Evolutionary conservation across 2,797 vertebrate genomes (phyloP).

Genomic region (Melanotaenia pygmaea): DNA sequence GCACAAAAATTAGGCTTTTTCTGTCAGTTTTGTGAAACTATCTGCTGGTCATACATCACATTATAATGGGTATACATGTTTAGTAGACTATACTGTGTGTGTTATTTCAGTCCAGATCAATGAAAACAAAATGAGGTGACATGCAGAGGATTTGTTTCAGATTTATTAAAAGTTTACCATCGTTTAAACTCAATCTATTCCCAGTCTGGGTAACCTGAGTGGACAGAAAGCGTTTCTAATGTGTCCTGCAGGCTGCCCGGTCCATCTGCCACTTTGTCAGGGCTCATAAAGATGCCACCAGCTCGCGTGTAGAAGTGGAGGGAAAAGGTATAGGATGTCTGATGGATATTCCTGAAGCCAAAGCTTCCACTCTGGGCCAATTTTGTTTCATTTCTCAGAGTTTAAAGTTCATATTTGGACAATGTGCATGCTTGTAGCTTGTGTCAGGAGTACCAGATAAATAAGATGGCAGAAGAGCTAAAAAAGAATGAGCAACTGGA

Average conservation of each 20-base stretch:
- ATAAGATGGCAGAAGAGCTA: background rate
- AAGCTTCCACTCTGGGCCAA: constrained; percentile 21
- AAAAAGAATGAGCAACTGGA: constrained; percentile 8
- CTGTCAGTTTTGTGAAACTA: background rate
- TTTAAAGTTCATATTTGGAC: constrained; percentile 26
- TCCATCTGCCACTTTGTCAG: constrained; percentile 71
- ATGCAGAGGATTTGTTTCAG: constrained; percentile 50
- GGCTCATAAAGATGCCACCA: constrained; percentile 77
- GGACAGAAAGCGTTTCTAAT: constrained; percentile 65
- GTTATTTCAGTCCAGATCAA: constrained; percentile 11
- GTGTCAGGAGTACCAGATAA: background rate
- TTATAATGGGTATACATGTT: background rate
- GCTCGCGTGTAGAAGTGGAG: constrained; percentile 57
- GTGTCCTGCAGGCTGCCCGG: constrained; percentile 59
- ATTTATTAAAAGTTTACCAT: constrained; percentile 51
- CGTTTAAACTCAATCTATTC: constrained; percentile 58
- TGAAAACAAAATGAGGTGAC: constrained; percentile 38
- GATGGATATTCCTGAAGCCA: constrained; percentile 74
- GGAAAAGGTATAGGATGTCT: constrained; percentile 63
- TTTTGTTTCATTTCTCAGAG: constrained; percentile 38
- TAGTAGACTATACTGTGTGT: background rate
- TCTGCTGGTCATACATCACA: background rate
- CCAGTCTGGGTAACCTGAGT: constrained; percentile 65
- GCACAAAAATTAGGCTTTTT: background rate
- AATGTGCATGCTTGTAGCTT: background rate